Evolutionary conservation across 2,113 vertebrate genomes (phyloP).

Genomic region (Phaethon lepturus): DNA sequence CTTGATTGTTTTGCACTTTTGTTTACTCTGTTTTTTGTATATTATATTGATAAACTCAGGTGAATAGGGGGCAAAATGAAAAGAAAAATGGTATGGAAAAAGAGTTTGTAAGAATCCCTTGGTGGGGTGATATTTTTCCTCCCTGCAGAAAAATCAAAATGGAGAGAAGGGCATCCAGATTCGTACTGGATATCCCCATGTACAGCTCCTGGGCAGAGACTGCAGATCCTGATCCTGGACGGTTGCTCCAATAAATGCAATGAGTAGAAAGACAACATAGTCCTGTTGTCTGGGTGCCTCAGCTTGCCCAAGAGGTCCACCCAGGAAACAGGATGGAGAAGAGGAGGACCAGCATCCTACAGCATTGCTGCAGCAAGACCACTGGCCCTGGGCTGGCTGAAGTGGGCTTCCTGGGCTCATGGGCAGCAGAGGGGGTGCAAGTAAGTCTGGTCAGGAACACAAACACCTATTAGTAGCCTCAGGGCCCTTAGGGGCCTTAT

Average conservation of each 20-base stretch:
- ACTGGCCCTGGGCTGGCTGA: background rate
- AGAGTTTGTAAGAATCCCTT: background rate
- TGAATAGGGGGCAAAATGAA: background rate
- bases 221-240: background rate
- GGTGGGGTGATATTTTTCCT: background rate
- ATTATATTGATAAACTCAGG: background rate
- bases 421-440: no score
- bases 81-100: background rate
- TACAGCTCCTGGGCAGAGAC: background rate
- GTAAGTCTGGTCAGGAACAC: background rate
- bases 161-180: background rate
- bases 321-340: background rate
- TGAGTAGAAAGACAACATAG: background rate
- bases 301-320: background rate
- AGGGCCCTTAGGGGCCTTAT: background rate
- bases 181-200: background rate
- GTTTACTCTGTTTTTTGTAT: background rate
- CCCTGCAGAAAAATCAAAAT: background rate
- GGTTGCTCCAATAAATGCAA: background rate
- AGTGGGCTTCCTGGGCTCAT: background rate
- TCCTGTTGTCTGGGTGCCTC: background rate
- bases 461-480: background rate
- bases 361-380: background rate
- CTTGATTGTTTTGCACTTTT: background rate
- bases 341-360: background rate